Base-by-base conservation (phyloP, 2,113 vertebrate genomes). In the Aramus guarauna region DNA sequence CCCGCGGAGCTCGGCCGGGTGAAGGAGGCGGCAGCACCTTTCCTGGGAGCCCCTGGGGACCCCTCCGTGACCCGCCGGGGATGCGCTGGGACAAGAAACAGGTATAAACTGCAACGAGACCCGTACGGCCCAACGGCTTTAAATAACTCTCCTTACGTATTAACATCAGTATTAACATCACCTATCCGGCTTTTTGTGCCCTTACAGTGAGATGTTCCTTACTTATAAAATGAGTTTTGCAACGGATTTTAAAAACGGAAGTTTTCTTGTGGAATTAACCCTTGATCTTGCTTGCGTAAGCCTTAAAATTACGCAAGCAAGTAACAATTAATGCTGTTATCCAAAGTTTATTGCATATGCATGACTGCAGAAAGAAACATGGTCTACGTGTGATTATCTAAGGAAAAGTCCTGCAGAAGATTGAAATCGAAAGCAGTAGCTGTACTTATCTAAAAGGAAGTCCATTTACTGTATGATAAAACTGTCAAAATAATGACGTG, bases 401-500 rank as follows among this genome's bases (percentile, higher is more conserved):
- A 66, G 78, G 93, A 69, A 82, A 95, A 96, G 83, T 95, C 96
- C 66, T 16, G 67, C 78, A 47, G 95, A 97, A 95, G 88, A 24
- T 4, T 58, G 85, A 93, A 85, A 74, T 59, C 85, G 94, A 97
- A 96, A 6, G 41, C 66, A 94, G 89, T 84, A 94, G 75, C 82
- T 94, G 75, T 73, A 97, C 96, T 97, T 96, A 96, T 96, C 92
- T 96, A 86, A 96, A 95, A 94, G 85, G 85, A 97, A 97, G 87
- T 91, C 92, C 97, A 98, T 97, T 97, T 96, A 96, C 94, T 95
- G 73, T 39, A 93, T 97, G 97, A 98, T 97, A 97, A 98, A 98
- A 79, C 90, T 97, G 95, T 96, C 96, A 97, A 97, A 98, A 97
- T 94, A 96, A 94, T 94, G 97, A 95, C 96, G 93, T 90, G 90